Evolutionary conservation across 1,140 invertebrate genomes (phyloP), one percentile per base, ranked within the genome.

Genomic region (Stegodyphus dumicola): DNA sequence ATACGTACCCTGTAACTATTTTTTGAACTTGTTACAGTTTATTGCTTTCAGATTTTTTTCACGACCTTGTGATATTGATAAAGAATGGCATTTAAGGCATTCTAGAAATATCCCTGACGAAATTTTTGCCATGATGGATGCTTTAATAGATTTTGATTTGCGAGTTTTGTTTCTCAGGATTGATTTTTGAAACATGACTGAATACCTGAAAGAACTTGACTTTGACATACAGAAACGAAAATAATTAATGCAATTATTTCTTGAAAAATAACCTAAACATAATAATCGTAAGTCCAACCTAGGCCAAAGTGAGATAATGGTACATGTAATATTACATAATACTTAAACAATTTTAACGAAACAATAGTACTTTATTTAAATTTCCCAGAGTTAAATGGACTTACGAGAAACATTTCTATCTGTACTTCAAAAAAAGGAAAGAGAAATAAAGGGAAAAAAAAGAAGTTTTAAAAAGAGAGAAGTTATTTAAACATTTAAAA

Each of bases 71-170:
- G 33, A 33, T 33, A 33, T 33, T 33, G 33, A 33, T 33, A 33
- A 33, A 33, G 33, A 86, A 73, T 86, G 67, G 84, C 84, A 86
- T 86, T 86, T 86, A 86, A 86, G 84, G 84, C 84, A 86, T 86
- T 78, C 49, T 85, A 33, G 33, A 77, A 49, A 73, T 5, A 48
- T 64, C 84, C 75, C 53, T 33, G 11, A 56, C 6, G 56, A 66
- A 48, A 60, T 69, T 85, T 84, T 76, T 76, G 54, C 71, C 6
- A 71, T 65, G 3, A 6, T 73, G 70, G 9, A 73, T 73, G 7
- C 56, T 60, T 60, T 60, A 60, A 67, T 17, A 48, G 64, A 48
- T 15, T 49, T 33, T 85, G 76, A 33, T 85, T 85, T 11, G 11
- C 13, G 10, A 66, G 6, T 71, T 86, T 86, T 33, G 33, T 33